Conservation (phyloP, 2,113 vertebrate species). For the Myotis lucifugus region DNA sequence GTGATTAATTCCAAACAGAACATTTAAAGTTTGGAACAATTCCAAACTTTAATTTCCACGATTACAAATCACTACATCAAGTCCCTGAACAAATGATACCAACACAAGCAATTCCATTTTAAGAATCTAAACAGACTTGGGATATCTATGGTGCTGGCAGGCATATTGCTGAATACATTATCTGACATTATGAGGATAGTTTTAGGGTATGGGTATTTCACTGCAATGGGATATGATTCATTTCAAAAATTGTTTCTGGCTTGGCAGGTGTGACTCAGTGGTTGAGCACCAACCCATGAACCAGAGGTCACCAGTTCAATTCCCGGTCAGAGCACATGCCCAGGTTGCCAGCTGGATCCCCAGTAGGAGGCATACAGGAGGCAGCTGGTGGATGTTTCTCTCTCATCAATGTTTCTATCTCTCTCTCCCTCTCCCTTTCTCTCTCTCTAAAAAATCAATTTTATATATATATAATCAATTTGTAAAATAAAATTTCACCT, state of each 20-base stretch:
- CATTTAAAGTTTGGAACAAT: background rate
- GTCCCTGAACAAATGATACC: background rate
- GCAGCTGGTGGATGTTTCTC: too few relatives aligned
- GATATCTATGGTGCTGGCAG: background rate
- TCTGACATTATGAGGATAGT: background rate
- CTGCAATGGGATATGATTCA: background rate
- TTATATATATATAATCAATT: too few relatives aligned
- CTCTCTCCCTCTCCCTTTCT: too few relatives aligned
- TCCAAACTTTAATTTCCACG: background rate
- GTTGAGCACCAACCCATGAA: too few relatives aligned
- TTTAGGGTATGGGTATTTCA: background rate
- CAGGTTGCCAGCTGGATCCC: too few relatives aligned
- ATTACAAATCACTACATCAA: background rate
- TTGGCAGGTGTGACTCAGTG: too few relatives aligned
- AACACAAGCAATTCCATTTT: background rate
- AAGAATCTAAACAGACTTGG: background rate
- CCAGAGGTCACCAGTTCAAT: too few relatives aligned
- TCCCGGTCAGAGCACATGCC: too few relatives aligned
- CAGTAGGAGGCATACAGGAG: too few relatives aligned
- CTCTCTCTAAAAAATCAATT: too few relatives aligned
- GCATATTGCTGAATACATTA: background rate
- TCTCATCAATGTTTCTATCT: too few relatives aligned
- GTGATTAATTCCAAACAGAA: slow-evolving; percentile 54
- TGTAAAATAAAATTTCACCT: background rate
- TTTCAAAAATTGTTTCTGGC: background rate